Evolutionary conservation across 2,797 vertebrate genomes (phyloP).

Genomic region (Atherinosoma microstoma): DNA sequence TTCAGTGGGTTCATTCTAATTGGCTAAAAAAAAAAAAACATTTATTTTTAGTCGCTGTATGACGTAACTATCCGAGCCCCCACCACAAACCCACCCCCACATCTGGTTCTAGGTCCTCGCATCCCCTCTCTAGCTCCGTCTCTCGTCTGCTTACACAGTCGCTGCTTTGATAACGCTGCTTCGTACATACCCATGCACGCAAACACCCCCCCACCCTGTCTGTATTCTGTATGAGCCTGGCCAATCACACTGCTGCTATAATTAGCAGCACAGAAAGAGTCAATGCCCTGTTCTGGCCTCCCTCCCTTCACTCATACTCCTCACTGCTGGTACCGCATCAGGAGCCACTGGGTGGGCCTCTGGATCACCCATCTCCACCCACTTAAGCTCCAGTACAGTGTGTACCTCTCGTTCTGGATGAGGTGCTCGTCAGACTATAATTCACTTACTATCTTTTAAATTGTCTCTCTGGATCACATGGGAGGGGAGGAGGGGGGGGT

Average conservation of each 20-base stretch:
- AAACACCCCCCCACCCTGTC: constrained; percentile 10
- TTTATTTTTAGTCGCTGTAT: neutral
- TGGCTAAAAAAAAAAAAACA: fast-evolving
- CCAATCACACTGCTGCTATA: constrained; percentile 62
- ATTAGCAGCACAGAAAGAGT: constrained; percentile 63
- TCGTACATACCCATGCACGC: constrained; percentile 7
- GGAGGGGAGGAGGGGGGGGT: constrained; percentile 1
- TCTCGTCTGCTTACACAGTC: constrained; percentile 18
- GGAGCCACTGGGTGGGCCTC: constrained; percentile 22
- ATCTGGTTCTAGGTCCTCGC: constrained; percentile 6
- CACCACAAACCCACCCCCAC: neutral
- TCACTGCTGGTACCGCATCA: constrained; percentile 19
- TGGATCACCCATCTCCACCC: constrained; percentile 36
- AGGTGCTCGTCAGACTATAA: constrained; percentile 14
- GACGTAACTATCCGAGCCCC: neutral
- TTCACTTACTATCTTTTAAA: constrained; percentile 27
- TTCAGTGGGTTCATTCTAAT: neutral
- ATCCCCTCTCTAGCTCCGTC: neutral
- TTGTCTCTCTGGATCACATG: constrained; percentile 24
- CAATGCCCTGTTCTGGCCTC: constrained; percentile 51
- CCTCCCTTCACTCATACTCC: constrained; percentile 2
- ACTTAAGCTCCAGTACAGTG: neutral
- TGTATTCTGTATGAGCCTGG: constrained; percentile 56
- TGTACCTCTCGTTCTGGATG: constrained; percentile 2
- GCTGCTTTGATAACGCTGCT: constrained; percentile 15